phyloP scores from a whole-genome alignment of 2,888 invertebrate genomes.

The Pterostichus niger region DNA sequence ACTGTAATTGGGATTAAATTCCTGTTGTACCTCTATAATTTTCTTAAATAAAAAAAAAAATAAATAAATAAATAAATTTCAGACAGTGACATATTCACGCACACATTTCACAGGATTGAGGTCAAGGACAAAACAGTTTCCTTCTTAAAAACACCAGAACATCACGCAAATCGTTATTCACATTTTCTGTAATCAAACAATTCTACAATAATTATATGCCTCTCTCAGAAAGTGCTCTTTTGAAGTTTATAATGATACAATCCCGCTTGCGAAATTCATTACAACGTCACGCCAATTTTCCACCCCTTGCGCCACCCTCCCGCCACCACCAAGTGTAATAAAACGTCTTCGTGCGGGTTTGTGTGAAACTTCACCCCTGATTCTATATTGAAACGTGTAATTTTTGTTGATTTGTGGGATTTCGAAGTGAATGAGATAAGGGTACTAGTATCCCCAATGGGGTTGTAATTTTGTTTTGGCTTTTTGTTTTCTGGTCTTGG shows the following conservation, averaged over 20 bases:
- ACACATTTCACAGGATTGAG: constrained; percentile 8
- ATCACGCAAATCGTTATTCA: constrained; percentile 37
- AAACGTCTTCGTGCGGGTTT: neutral
- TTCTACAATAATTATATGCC: constrained; percentile 27
- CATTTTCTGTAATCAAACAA: constrained; percentile 15
- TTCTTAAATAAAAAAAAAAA: no score
- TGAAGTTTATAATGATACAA: constrained; percentile 52
- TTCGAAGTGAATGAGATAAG: neutral
- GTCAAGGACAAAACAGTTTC: constrained; percentile 17
- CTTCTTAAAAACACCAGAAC: constrained; percentile 20
- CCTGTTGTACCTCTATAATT: no score
- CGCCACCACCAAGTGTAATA: neutral
- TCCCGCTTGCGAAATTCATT: constrained; percentile 34
- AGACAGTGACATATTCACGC: constrained; percentile 17
- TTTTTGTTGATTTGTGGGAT: neutral
- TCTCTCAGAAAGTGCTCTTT: constrained; percentile 47
- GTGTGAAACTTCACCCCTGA: neutral
- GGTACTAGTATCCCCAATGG: constrained; percentile 13
- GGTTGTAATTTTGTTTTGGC: constrained; percentile 6
- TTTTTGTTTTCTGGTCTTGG: neutral
- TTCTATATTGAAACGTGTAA: constrained; percentile 15
- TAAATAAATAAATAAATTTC: no score
- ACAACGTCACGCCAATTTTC: constrained; percentile 38
- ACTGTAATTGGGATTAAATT: no score
- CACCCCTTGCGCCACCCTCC: neutral